These are phyloP conservation scores for Poeciliopsis turrubarensis DNA, from an alignment of 2,113 vertebrate species.

Conservation along the genomic window DNA sequence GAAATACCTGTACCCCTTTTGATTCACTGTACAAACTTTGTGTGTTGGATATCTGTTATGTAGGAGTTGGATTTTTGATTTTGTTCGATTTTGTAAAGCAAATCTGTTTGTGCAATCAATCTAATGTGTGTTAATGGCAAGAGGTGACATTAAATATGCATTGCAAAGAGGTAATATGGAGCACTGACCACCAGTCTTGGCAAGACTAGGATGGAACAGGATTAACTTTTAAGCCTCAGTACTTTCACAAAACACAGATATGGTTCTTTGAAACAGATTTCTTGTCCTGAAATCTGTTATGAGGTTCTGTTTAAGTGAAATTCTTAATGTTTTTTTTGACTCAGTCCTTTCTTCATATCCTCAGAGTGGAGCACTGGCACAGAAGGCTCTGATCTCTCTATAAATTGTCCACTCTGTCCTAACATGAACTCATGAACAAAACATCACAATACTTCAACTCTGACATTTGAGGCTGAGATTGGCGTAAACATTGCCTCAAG, in stretches of 20 bases:
- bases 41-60: too few species aligned
- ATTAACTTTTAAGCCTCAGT: too few species aligned
- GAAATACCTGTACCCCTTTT: too few species aligned
- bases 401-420: not conserved
- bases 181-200: too few species aligned
- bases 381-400: not conserved
- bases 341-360: not conserved
- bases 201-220: too few species aligned
- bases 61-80: too few species aligned
- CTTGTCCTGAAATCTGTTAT: not conserved
- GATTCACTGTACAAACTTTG: too few species aligned
- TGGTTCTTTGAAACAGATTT: not conserved
- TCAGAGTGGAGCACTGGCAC: not conserved
- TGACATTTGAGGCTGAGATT: too few species aligned
- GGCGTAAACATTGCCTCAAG: not conserved
- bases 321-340: not conserved
- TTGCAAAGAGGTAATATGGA: too few species aligned
- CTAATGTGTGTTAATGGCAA: not conserved
- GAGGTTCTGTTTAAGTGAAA: not conserved
- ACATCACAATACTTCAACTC: too few species aligned
- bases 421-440: too few species aligned
- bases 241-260: not conserved
- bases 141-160: too few species aligned
- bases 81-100: not conserved
- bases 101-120: not conserved